Evolutionary conservation across 2,888 invertebrate genomes (phyloP), one percentile per base, ranked within the genome.

Genomic region (Rhodophaea formosa): DNA sequence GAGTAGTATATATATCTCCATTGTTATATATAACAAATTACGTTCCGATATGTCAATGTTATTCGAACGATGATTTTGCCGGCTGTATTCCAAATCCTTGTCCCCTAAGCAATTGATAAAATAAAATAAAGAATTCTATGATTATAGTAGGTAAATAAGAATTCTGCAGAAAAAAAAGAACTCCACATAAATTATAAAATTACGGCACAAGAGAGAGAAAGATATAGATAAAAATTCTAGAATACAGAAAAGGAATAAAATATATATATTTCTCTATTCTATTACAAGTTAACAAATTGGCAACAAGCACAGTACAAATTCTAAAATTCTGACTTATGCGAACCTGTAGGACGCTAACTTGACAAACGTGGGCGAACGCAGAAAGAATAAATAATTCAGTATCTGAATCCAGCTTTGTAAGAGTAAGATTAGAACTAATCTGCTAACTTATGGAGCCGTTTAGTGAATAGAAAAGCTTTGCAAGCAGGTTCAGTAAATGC

Each of bases 391-490:
- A 46, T 46, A 46, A 49, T 10, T 30, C 30, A 49, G 10, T 49
- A 35, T 35, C 39, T 35, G 35, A 51, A 35, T 35, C 16, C 17
- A 35, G 35, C 35, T 17, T 30, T 39, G 8, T 39, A 35, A 8
- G 16, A 7, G 35, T 35, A 51, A 39, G 16, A 12, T 10, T 35
- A 16, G 16, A 15, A 39, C 32, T 16, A 51, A 51, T 51, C 16
- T 16, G 14, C 10, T 30, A 39, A 51, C 16, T 35, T 49, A 49
- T 49, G 30, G 16, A n/a, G 16, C 7, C 51, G 17, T 51, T 10
- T 15, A 35, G 1, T 35, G 49, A 49, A 49, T 49, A 49, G 49
- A 51, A 35, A n/a, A 51, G 12, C 51, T 12, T 16, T 30, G 14
- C 8, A 15, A 35, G 16, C 35, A 15, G 8, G 15, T 32, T 51